phyloP scores from a whole-genome alignment of 1,140 invertebrate genomes.

The Drosophila ananassae region DNA sequence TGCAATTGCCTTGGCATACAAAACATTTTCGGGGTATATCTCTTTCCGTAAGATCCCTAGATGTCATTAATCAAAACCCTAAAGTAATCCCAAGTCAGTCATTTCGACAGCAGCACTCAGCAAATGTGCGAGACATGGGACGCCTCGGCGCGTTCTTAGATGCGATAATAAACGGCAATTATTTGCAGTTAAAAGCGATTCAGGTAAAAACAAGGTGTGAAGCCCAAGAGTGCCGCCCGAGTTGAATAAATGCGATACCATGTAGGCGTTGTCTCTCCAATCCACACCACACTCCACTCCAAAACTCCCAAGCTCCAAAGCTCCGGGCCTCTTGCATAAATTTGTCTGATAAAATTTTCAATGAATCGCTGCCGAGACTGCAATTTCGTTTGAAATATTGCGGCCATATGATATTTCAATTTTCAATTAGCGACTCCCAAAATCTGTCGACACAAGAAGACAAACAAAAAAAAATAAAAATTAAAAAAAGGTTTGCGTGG shows the following conservation, averaged over 20 bases:
- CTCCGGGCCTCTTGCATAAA: constrained; percentile 63
- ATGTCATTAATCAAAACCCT: constrained; percentile 65
- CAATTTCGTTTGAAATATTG: constrained; percentile 60
- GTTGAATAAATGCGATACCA: constrained; percentile 6
- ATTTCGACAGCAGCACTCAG: constrained; percentile 38
- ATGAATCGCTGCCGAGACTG: constrained; percentile 36
- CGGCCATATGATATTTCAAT: constrained; percentile 76
- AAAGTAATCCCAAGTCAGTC: constrained; percentile 46
- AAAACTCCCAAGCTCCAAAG: too few species aligned
- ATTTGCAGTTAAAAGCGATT: constrained; percentile 43
- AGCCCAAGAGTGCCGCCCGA: constrained; percentile 30
- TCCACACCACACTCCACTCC: constrained; percentile 4
- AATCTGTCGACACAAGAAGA: constrained; percentile 35
- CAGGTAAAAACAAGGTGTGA: constrained; percentile 68
- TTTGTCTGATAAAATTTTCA: constrained; percentile 71
- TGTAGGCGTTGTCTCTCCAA: constrained; percentile 56
- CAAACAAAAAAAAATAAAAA: constrained; percentile 6
- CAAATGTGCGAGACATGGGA: constrained; percentile 44
- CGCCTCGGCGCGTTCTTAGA: constrained; percentile 54
- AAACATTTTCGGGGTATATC: constrained; percentile 21
- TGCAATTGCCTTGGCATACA: constrained; percentile 44
- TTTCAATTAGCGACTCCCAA: constrained; percentile 71
- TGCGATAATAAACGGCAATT: constrained; percentile 65
- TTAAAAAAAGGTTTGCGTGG: constrained; percentile 44
- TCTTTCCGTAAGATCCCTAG: constrained; percentile 22